Evolutionary conservation across 2,113 vertebrate species (phyloP).

Genomic region (Mormoops blainvillei): DNA sequence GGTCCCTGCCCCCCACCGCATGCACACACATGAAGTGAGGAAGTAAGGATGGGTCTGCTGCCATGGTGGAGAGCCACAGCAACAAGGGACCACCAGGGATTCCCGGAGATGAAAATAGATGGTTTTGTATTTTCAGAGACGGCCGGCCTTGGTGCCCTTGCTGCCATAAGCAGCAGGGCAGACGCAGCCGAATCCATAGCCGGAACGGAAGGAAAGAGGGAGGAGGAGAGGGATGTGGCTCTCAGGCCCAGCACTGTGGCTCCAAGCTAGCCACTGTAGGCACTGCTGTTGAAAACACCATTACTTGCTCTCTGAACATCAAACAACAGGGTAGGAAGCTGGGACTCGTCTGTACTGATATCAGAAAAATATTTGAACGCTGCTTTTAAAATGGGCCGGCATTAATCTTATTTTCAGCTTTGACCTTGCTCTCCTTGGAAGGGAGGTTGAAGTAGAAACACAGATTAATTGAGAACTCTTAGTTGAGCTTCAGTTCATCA

Average conservation of each 20-base stretch:
- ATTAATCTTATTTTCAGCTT: neutral
- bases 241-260: neutral
- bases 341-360: neutral
- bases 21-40: neutral
- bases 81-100: neutral
- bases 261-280: neutral
- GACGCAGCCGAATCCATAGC: rapidly evolving
- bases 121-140: neutral
- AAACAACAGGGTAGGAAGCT: neutral
- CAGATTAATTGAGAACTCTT: neutral
- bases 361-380: neutral
- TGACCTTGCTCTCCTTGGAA: neutral
- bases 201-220: neutral
- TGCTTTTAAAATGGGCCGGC: neutral
- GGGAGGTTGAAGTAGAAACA: neutral
- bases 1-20: neutral
- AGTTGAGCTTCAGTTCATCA: neutral
- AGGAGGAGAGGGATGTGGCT: neutral
- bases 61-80: neutral
- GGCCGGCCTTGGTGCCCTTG: neutral
- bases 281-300: neutral
- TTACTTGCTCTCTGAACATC: neutral
- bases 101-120: neutral
- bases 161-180: neutral
- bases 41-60: neutral